A percentile compares a stretch with the other conserved stretches of the same genome.
phyloP scores from a whole-genome alignment of 1,140 invertebrate species.

The Elymnias hypermnestra region DNA sequence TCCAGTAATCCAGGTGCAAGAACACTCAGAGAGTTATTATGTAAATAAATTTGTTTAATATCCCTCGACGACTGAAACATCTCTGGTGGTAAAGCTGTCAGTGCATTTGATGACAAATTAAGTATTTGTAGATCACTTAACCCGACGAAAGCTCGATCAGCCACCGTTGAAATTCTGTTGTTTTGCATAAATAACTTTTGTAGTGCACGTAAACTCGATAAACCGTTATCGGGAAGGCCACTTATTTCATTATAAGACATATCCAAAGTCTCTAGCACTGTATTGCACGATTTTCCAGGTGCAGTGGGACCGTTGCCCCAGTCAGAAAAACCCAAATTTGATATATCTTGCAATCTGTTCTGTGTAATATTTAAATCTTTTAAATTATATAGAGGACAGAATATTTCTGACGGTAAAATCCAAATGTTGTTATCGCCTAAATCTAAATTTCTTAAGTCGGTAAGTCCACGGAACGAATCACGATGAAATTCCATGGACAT shows the following conservation, averaged over 20 bases:
- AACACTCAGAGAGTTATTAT: conserved; percentile 88
- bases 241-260: conserved; percentile 85
- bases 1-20: conserved; percentile 87
- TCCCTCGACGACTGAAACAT: conserved; percentile 84
- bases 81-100: conserved; percentile 86
- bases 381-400: conserved; percentile 85
- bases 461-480: conserved; percentile 83
- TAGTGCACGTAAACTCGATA: conserved; percentile 82
- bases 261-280: conserved; percentile 82
- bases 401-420: conserved; percentile 83
- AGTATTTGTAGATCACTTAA: conserved; percentile 81
- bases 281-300: conserved; percentile 80
- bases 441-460: conserved; percentile 83
- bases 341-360: conserved; percentile 87
- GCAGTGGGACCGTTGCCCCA: conserved; percentile 77
- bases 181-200: conserved; percentile 83
- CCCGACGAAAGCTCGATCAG: conserved; percentile 84
- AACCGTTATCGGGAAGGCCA: conserved; percentile 81
- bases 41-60: conserved; percentile 84
- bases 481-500: conserved; percentile 85
- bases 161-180: conserved; percentile 84
- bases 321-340: conserved; percentile 84
- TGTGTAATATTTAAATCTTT: conserved; percentile 83
- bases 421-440: conserved; percentile 89
- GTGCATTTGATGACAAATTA: conserved; percentile 86